Base-by-base conservation (phyloP, 2,888 invertebrate species). In the Eudemis profundana region DNA sequence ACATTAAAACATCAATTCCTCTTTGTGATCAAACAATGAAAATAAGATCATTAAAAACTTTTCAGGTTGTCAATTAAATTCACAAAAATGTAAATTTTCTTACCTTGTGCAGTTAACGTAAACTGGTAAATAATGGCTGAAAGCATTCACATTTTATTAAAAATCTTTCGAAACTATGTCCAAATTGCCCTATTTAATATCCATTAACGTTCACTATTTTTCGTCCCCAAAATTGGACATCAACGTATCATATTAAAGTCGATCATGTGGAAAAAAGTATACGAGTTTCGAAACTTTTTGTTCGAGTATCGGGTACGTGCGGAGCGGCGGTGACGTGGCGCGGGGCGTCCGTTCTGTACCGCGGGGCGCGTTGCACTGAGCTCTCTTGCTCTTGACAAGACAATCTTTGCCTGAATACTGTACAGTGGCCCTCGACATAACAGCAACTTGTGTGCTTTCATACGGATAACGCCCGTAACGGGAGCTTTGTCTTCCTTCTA, bases 281-380 rank as follows among this genome's bases (percentile, higher is more conserved):
- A 40, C 14, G 33, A 65, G 59, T 65, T 65, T 29, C 29, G 19
- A 65, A 65, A 65, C 65, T 65, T 64, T 65, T 65, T 54, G 59
- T 60, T 59, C 53, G 56, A 40, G 56, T 62, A 50, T 65, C 62
- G 61, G 62, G 53, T 61, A 21, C 56, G 62, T 14, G 67, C 68
- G 73, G 77, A 78, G 79, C 78, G 68, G 74, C 57, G 66, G 14
- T 53, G 76, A 77, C 82, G 79, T 82, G 78, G 79, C 81, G 84
- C 82, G 75, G 69, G 79, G 79, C 90, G 91, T 85, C 88, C 87
- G 85, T 80, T 77, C 84, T 67, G 82, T 73, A 62, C 81, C 83
- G 86, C 83, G 85, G 81, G 84, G 82, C 85, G 84, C 82, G 83
- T 83, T 79, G 83, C 79, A 91, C 91, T 91, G 91, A 87, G 81